Base-by-base conservation (phyloP, 2,113 vertebrate species). In the Damaliscus lunatus region DNA sequence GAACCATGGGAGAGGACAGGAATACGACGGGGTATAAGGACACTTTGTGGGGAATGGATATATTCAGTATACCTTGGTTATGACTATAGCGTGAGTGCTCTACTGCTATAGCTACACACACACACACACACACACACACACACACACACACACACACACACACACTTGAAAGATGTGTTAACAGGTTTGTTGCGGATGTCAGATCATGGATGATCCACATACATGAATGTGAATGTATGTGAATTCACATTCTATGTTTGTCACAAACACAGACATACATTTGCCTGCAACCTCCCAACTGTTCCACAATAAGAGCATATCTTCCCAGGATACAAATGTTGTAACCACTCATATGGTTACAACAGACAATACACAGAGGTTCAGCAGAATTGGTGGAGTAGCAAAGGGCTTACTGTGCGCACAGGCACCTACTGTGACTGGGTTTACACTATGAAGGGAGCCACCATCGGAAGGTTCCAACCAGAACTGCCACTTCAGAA, bases 311-410 rank as follows among this genome's bases (percentile, higher is more conserved):
- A 57, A 14, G 13, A 94, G 84, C 29, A 6, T 7, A 23, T 12
- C 17, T 33, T 53, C 27, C 60, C 53, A 36, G 55, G 7, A 40
- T 6, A 67, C 25, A 31, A 55, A 46, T 55, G 53, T 55, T 23
- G 8, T 55, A 55, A 55, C 55, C 55, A 57, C 19, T 80, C 50
- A 23, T 57, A 2, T 0, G 36, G 40, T 48, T 19, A 19, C 17
- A 11, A 31, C 2, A 27, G 36, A 60, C 3, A 31, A 17, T 0
- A 5, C 3, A 6, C 8, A 10, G 80, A 3, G 21, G 36, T 2
- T n/a, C 15, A 9, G 33, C 17, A 16, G 31, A 1, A 8, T 0
- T 7, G 23, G 46, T 3, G 13, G 33, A 43, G 10, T 0, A 31
- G 93, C 53, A 55, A 46, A 59, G n/a, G 43, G 48, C 29, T 46